These are phyloP conservation scores for Tubiluchus corallicola DNA, from an alignment of 2,888 invertebrate genomes.

Conservation along the genomic window DNA sequence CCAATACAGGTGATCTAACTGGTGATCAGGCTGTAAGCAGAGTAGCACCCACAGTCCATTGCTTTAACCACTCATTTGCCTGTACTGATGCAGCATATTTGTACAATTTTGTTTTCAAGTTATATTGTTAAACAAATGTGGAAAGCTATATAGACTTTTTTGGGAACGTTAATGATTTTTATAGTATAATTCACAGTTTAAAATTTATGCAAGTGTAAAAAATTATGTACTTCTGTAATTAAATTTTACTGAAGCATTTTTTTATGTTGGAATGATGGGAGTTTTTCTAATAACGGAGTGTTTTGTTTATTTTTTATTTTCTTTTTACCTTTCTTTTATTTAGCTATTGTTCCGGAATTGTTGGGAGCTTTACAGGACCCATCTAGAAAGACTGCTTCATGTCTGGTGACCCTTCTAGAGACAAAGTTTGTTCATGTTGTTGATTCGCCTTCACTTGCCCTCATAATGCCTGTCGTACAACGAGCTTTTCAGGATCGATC, in stretches of 20 bases:
- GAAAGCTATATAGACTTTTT: too few relatives aligned
- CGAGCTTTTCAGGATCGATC: conserved; percentile 92
- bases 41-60: too few relatives aligned
- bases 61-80: too few relatives aligned
- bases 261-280: too few relatives aligned
- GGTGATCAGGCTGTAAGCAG: too few relatives aligned
- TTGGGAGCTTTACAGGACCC: conserved; percentile 87
- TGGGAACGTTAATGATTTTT: too few relatives aligned
- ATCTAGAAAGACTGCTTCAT: conserved; percentile 74
- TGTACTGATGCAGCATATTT: too few relatives aligned
- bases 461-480: conserved; percentile 98
- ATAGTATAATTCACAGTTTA: not conserved
- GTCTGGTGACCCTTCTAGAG: conserved; percentile 78
- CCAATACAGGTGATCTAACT: too few relatives aligned
- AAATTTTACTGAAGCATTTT: too few relatives aligned
- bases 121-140: too few relatives aligned
- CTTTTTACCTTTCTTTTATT: conserved; percentile 4
- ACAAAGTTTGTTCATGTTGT: conserved; percentile 98
- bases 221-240: not conserved
- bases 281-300: not conserved
- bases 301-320: not conserved
- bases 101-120: too few relatives aligned
- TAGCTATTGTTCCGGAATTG: conserved; percentile 36
- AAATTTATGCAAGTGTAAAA: not conserved
- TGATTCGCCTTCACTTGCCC: conserved; percentile 89